These are phyloP conservation scores for Escarpia spicata DNA, from an alignment of 2,888 invertebrate genomes.

Conservation along the genomic window DNA sequence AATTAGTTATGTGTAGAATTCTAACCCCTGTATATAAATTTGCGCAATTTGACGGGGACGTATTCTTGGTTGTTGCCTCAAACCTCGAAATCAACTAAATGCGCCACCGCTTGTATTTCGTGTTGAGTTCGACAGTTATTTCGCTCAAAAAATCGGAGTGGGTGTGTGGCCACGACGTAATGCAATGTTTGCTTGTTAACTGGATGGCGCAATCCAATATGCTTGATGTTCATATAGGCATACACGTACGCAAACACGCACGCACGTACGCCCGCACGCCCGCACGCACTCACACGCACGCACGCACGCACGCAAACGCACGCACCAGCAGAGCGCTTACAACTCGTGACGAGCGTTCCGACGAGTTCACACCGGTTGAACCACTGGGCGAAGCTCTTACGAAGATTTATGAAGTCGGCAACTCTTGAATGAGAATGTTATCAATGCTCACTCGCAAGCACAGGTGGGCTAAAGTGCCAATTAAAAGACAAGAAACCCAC, in stretches of 20 bases:
- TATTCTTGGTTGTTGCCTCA: too few species aligned
- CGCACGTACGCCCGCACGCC: not conserved
- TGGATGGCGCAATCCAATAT: too few species aligned
- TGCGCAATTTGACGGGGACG: too few species aligned
- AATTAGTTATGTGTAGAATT: too few species aligned
- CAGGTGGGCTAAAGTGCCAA: not conserved
- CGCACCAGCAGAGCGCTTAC: not conserved
- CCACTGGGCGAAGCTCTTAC: not conserved
- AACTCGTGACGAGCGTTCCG: not conserved
- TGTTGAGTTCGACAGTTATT: too few species aligned
- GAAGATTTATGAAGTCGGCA: not conserved
- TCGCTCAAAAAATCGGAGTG: too few species aligned
- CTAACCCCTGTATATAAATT: too few species aligned
- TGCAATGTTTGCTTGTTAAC: too few species aligned
- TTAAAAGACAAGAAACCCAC: slow-evolving; percentile 7
- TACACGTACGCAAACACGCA: not conserved
- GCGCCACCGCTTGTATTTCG: too few species aligned
- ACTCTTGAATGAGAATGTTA: not conserved
- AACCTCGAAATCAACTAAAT: too few species aligned
- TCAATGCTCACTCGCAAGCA: not conserved
- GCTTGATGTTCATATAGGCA: not conserved
- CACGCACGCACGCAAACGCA: not conserved
- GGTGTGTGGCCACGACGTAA: too few species aligned
- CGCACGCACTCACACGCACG: not conserved
- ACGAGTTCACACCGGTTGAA: not conserved